Base-by-base conservation (phyloP, 2,113 vertebrate species). In the Pheucticus melanocephalus region DNA sequence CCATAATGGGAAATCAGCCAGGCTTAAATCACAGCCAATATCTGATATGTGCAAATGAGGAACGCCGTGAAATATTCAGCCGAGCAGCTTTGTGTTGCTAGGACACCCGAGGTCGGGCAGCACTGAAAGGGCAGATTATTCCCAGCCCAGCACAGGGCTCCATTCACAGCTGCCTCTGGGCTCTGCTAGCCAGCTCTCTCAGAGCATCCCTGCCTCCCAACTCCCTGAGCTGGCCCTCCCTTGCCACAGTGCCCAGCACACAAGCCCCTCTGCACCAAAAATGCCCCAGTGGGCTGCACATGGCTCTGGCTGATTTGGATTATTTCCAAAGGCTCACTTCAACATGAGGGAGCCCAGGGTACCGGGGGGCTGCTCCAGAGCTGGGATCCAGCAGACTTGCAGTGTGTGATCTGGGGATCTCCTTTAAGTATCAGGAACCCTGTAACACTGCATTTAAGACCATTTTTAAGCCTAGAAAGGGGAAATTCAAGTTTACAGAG, bases 101-200 rank as follows among this genome's bases (percentile, higher is more conserved):
- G 94, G 98, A 96, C 98, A 98, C 98, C 3, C 1, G 92, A 82
- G 98, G 98, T 98, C 96, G 95, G 92, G 94, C 95, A 89, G 77
- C 95, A 79, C 91, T 95, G 66, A 91, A 94, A 96, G 97, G 96
- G 94, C 94, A 96, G 94, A 96, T 96, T 94, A 94, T 95, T 98
- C 90, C 98, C 96, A 97, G 61, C 97, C 89, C 69, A 1, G 78
- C 33, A 30, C 78, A 85, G 94, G 91, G 63, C 84, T 93, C 68
- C 76, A 86, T 92, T 95, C 75, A 92, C 5, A 10, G 50, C 33
- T 50, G 45, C 50, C 47, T 51, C 66, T 1, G 17, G 79, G 60
- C 72, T 40, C 39, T 2, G 12, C 18, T 11, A 35, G n/a, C 5
- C 6, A 3, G 45, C 20, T 25, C 48, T 79, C 53, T 64, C 2